These are phyloP conservation scores for Lepilemur ruficaudatus DNA, from an alignment of 2,797 vertebrate species.

Conservation along the genomic window DNA sequence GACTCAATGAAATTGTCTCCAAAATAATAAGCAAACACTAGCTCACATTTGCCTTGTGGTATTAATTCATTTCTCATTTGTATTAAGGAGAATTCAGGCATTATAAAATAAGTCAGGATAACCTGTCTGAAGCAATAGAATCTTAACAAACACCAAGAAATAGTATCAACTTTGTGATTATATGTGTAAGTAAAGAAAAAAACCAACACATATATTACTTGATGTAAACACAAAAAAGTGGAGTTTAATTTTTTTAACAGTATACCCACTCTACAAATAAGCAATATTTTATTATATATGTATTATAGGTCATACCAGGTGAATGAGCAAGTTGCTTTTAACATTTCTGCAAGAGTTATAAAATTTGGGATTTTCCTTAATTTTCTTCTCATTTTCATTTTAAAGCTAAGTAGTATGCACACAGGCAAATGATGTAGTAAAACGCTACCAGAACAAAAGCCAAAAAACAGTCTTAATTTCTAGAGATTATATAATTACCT, in stretches of 20 bases:
- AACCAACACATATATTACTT: not conserved
- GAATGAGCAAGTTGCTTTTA: not conserved
- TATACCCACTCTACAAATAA: not conserved
- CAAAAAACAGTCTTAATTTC: not conserved
- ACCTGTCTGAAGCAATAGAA: not conserved
- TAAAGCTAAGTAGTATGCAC: not conserved
- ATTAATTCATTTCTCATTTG: not conserved
- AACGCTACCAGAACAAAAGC: not conserved
- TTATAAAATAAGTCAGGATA: not conserved
- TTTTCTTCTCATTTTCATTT: conserved; percentile 45
- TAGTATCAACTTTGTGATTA: not conserved
- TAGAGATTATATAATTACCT: not conserved
- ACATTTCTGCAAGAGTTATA: not conserved
- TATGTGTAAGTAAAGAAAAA: not conserved
- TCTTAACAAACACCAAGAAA: not conserved
- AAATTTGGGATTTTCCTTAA: not conserved
- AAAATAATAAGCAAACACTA: not conserved
- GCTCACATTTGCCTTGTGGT: not conserved
- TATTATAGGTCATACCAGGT: not conserved
- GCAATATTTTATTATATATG: not conserved
- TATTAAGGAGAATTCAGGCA: not conserved
- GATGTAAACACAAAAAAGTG: not conserved
- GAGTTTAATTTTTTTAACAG: conserved; percentile 6
- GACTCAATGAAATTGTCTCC: not conserved
- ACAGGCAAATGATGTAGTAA: not conserved